Percentiles rank a stretch among this genome's conserved stretches.
phyloP scores from a whole-genome alignment of 2,888 invertebrate species.

The Catocala sponsa region DNA sequence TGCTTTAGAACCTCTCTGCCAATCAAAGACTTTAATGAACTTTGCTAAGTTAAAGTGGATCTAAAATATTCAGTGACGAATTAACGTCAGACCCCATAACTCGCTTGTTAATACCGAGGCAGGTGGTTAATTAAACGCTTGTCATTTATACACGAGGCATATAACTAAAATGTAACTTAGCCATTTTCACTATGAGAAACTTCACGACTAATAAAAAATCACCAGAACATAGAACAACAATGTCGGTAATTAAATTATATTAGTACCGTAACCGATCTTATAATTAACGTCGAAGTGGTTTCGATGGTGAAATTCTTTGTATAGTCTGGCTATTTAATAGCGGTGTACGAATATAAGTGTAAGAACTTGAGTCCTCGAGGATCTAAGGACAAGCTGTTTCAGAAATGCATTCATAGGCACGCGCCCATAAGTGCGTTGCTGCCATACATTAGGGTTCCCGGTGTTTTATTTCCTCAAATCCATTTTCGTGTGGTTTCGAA shows the following conservation, averaged over 20 bases:
- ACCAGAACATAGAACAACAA: conserved; percentile 3
- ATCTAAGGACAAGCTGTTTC: conserved; percentile 57
- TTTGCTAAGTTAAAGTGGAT: conserved; percentile 83
- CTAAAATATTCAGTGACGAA: conserved; percentile 83
- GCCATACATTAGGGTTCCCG: conserved; percentile 15
- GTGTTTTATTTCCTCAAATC: no score
- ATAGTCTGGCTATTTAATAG: conserved; percentile 12
- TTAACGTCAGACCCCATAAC: conserved; percentile 70
- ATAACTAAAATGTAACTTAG: conserved; percentile 22
- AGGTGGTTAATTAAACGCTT: conserved; percentile 49
- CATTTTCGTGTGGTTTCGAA: no score
- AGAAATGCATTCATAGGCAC: conserved; percentile 79
- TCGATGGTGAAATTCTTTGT: conserved; percentile 3
- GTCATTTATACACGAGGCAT: conserved; percentile 35
- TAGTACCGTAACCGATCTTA: conserved; percentile 15
- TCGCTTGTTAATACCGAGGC: conserved; percentile 43
- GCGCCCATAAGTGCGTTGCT: conserved; percentile 59
- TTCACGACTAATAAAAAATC: conserved; percentile 1
- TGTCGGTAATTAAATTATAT: conserved; percentile 7
- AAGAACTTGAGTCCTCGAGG: conserved; percentile 34
- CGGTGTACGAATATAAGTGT: conserved; percentile 28
- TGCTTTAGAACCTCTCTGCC: conserved; percentile 60
- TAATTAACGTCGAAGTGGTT: conserved; percentile 2
- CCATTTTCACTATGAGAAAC: conserved; percentile 4
- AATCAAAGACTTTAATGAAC: conserved; percentile 82